These are phyloP conservation scores for Cydia fagiglandana DNA, from an alignment of 1,140 invertebrate species.

Conservation along the genomic window DNA sequence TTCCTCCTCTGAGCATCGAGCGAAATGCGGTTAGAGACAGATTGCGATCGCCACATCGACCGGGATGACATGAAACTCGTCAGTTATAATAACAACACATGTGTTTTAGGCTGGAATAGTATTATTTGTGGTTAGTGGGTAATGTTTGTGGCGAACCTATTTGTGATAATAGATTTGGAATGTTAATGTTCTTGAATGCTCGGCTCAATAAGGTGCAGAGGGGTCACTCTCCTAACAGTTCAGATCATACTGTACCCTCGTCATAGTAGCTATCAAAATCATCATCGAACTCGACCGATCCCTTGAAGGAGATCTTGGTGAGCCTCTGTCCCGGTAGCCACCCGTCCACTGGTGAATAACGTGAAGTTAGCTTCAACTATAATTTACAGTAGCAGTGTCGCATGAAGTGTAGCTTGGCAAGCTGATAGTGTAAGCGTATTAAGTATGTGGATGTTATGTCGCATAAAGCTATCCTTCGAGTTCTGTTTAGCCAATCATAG, in stretches of 20 bases:
- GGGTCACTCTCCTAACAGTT: conserved; percentile 63
- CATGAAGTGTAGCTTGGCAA: conserved; percentile 32
- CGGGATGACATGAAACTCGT: conserved; percentile 38
- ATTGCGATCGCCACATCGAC: conserved; percentile 39
- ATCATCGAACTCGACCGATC: conserved; percentile 76
- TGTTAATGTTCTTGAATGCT: conserved; percentile 57
- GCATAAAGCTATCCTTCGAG: conserved; percentile 23
- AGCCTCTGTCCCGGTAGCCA: conserved; percentile 78
- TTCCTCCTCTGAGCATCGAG: conserved; percentile 81
- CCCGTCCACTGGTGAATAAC: conserved; percentile 71
- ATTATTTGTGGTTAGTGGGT: conserved; percentile 46
- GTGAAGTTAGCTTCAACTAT: conserved; percentile 60
- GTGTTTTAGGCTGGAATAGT: conserved; percentile 38
- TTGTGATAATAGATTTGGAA: conserved; percentile 35
- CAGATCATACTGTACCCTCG: conserved; percentile 68
- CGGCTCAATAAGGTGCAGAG: conserved; percentile 48
- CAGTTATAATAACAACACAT: conserved; percentile 42
- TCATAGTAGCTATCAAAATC: conserved; percentile 76
- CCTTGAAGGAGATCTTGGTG: conserved; percentile 76
- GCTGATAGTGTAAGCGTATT: conserved; percentile 30
- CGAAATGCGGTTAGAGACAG: conserved; percentile 62
- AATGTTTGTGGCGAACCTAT: conserved; percentile 33
- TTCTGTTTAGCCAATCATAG: conserved; percentile 27
- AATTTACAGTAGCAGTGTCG: conserved; percentile 42
- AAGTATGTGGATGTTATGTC: conserved; percentile 22